Base-by-base conservation (phyloP, 2,797 vertebrate genomes). In the Diceros bicornis region DNA sequence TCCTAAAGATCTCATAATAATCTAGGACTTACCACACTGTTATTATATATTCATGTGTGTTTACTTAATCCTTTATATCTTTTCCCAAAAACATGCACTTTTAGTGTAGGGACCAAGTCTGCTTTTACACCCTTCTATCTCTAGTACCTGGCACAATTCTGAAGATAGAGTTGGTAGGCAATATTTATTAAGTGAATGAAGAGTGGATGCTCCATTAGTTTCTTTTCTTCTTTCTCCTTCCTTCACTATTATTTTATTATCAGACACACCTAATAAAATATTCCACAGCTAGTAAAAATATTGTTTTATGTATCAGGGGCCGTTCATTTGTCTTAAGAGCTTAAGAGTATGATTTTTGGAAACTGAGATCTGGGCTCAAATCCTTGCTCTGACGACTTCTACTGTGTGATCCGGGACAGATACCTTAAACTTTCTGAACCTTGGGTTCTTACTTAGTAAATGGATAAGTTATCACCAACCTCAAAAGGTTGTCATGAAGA, bases 401-500 rank as follows among this genome's bases (percentile, higher is more conserved):
- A 77, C 82, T 89, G 11, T 84, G 44, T 91, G 64, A 91, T 29
- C 32, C 16, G 75, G 66, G 77, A 52, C 14, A 55, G 47, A 3
- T 69, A 88, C 68, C 44, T 97, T 84, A 95, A 93, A 64, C 44
- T 91, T 89, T 85, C 37, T 83, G 34, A 91, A 79, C 7, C 72
- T 91, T 25, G 6, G 44, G 12, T 84, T 96, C 41, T 89, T 61
- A 57, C 50, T 81, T 66, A 75, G 75, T 86, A 86, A 96, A 92
- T 69, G 20, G 12, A 59, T 20, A 95, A 61, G 64, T 93, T 77
- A 93, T 23, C 25, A 94, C 93, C 68, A 93, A 94, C 37, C 13
- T 83, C 62, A 84, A 92, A 95, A 94, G 59, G 85, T 1, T 44
- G 41, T 55, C 55, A 66, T 41, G 83, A 92, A 89, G 62, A 85